Percentiles rank a stretch among this genome's conserved stretches.
Conservation (phyloP, 2,888 invertebrate species). For the Anorthoa munda region DNA sequence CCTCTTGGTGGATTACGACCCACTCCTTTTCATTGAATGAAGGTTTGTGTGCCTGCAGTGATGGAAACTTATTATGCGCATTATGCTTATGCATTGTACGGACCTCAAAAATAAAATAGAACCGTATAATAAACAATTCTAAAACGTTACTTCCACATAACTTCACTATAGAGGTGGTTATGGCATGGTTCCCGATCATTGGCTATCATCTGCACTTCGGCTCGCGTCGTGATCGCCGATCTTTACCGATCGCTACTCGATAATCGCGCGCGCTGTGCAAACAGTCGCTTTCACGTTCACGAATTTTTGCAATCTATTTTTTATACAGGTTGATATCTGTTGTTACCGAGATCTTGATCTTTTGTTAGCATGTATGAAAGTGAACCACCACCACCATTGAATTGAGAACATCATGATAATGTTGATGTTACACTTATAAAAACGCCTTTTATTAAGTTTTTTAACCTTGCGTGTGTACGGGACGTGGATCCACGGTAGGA, state of each 20-base stretch:
- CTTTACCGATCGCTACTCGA: constrained; percentile 78
- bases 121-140: not conserved
- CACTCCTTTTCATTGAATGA: too few relatives aligned
- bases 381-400: too few relatives aligned
- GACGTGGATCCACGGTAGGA: too few relatives aligned
- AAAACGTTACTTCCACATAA: constrained; percentile 23
- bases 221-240: constrained; percentile 71
- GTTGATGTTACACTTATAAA: too few relatives aligned
- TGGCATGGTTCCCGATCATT: constrained; percentile 25
- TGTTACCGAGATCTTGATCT: not conserved
- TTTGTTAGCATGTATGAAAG: not conserved
- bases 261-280: constrained; percentile 83
- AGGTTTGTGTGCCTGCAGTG: too few relatives aligned
- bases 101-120: not conserved
- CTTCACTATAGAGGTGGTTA: constrained; percentile 26
- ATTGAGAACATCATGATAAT: too few relatives aligned
- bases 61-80: too few relatives aligned
- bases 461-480: too few relatives aligned
- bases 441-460: too few relatives aligned
- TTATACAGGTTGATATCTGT: constrained; percentile 66
- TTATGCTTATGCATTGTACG: too few relatives aligned
- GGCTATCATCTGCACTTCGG: constrained; percentile 28
- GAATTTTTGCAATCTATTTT: constrained; percentile 72
- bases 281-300: constrained; percentile 79
- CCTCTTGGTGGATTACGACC: too few relatives aligned